A percentile compares a stretch with the other conserved stretches of the same genome.
Evolutionary conservation across 2,888 invertebrate genomes (phyloP).

Genomic region (Xanthorhoe spadicearia): DNA sequence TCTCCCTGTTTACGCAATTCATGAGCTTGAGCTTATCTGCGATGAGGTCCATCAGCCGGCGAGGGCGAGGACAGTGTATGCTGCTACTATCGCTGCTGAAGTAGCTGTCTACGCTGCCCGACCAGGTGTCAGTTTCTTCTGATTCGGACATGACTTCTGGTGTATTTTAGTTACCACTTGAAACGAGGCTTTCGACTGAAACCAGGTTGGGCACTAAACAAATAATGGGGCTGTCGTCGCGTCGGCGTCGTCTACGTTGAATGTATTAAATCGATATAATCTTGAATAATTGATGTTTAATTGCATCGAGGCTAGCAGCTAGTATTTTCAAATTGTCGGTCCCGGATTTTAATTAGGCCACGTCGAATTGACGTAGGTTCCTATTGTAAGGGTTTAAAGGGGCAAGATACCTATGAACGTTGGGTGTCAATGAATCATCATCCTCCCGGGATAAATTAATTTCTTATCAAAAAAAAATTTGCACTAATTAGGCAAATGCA

Average conservation of each 20-base stretch:
- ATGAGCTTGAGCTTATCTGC: conserved; percentile 1
- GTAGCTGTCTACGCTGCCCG: conserved; percentile 5
- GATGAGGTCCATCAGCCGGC: background rate
- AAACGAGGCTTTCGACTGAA: conserved; percentile 9
- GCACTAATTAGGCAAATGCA: no score
- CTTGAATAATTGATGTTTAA: conserved; percentile 17
- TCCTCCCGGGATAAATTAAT: no score
- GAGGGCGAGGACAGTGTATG: conserved; percentile 1
- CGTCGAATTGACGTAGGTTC: no score
- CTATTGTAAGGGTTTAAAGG: no score
- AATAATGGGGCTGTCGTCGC: background rate
- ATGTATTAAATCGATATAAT: conserved; percentile 4
- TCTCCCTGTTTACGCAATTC: conserved; percentile 2
- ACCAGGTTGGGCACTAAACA: conserved; percentile 2
- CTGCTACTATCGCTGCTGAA: conserved; percentile 7
- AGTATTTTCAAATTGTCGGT: background rate
- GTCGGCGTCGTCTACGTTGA: no score
- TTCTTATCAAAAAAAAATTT: no score
- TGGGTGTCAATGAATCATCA: no score
- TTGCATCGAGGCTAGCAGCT: conserved; percentile 11
- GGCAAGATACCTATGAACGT: no score
- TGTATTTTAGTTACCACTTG: background rate
- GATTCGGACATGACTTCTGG: conserved; percentile 2
- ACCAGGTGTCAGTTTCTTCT: conserved; percentile 2
- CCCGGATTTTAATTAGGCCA: no score